Evolutionary conservation across 2,113 vertebrate genomes (phyloP), one percentile per base, ranked within the genome.

Genomic region (Orthonyx spaldingii): DNA sequence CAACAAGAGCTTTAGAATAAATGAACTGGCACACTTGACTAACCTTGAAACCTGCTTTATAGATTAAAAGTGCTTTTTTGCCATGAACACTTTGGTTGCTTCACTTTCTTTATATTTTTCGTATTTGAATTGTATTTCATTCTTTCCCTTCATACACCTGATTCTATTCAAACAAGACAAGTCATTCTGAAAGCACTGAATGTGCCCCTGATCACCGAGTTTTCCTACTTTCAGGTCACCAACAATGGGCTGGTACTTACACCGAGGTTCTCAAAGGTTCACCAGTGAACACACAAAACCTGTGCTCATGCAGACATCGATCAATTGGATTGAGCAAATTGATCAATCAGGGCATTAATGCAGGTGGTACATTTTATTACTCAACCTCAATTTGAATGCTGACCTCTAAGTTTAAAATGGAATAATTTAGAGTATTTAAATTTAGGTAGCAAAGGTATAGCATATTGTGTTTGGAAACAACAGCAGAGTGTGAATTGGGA

Each of bases 11-110:
- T 93, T 87, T 76, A 89, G 72, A 92, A 94, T 78, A 97, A 94
- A 94, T 96, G 93, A 96, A 92, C 76, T 69, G 72, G 69, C 65
- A 92, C 77, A 89, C 90, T 93, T 84, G 83, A 96, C 72, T 92
- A 90, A 93, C 95, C 96, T 95, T 96, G 96, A 96, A 96, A 89
- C 88, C 88, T 89, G 83, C 80, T 93, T 81, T 89, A 87, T 65
- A 92, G 86, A 92, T 84, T 95, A 72, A 95, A 96, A 97, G 81
- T 26, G 28, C 60, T 93, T 95, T 92, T 90, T 76, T 56, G 42
- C 86, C 88, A 69, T 28, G 86, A 93, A 72, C 72, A 76, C 88
- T 92, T 92, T 2, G 32, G 60, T 93, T 82, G 72, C 88, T 89
- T 94, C 79, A 53, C 68, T 96, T 84, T 27, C 79, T 72, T 94